Percentiles rank a stretch among this genome's conserved stretches.
Conservation (phyloP, 2,797 vertebrate genomes). For the Lepilemur ruficaudatus region DNA sequence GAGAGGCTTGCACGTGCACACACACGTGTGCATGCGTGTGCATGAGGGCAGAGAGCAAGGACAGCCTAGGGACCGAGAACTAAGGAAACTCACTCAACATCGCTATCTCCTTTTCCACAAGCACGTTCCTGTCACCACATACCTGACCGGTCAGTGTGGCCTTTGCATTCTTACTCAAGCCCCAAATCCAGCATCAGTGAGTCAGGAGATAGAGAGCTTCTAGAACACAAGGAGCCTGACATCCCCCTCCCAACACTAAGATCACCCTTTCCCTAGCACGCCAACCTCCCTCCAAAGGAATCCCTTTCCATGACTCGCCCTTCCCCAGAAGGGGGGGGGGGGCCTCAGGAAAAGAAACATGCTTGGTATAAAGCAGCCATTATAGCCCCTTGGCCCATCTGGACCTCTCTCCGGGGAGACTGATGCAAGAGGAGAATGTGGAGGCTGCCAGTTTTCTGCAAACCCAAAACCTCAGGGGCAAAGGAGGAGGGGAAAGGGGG, state of each 20-base stretch:
- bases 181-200: neutral
- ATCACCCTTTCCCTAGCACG: neutral
- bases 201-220: neutral
- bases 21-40: rapidly evolving
- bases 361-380: constrained; percentile 66
- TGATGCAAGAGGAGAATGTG: constrained; percentile 53
- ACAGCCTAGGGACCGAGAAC: neutral
- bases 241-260: neutral
- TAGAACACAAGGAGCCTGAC: neutral
- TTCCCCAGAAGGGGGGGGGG: neutral
- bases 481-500: neutral
- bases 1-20: rapidly evolving
- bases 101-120: neutral
- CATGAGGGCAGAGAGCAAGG: neutral
- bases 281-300: constrained; percentile 1
- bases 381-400: constrained; percentile 45
- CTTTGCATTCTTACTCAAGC: neutral
- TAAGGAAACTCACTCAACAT: neutral
- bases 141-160: neutral
- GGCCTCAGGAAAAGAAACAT: neutral
- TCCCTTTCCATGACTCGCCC: neutral
- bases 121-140: neutral
- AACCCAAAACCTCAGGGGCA: constrained; percentile 82
- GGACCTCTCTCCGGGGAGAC: constrained; percentile 41
- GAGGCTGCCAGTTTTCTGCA: constrained; percentile 82